Percentiles rank a stretch among this genome's conserved stretches.
Evolutionary conservation across 2,888 invertebrate species (phyloP).

Genomic region (Lasioglossum vierecki): DNA sequence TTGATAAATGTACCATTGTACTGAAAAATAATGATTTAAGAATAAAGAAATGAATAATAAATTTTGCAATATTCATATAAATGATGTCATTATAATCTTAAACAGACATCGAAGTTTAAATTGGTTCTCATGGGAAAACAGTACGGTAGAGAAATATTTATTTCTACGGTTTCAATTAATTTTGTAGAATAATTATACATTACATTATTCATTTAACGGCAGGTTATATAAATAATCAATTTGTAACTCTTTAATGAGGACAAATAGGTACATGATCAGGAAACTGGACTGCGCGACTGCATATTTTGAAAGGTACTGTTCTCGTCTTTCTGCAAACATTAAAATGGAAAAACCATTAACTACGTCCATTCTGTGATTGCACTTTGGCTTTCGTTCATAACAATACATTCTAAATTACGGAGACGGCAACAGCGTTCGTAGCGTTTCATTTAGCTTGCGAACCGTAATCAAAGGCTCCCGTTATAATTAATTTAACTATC

Average conservation of each 20-base stretch:
- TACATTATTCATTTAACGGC: background rate
- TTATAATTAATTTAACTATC: slow-evolving; percentile 32
- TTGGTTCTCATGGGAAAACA: too few species aligned
- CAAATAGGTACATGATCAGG: background rate
- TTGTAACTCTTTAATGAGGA: background rate
- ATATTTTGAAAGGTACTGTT: slow-evolving; percentile 19
- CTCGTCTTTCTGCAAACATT: background rate
- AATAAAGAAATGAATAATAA: too few species aligned
- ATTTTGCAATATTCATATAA: too few species aligned
- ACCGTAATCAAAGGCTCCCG: background rate
- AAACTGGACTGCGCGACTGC: slow-evolving; percentile 8
- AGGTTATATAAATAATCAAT: background rate
- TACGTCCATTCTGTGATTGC: background rate
- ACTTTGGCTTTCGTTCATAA: slow-evolving; percentile 24
- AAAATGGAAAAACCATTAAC: slow-evolving; percentile 13
- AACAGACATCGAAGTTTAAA: too few species aligned
- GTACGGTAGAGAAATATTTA: too few species aligned
- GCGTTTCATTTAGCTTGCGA: slow-evolving; percentile 10
- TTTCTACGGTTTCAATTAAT: too few species aligned
- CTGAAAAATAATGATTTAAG: too few species aligned
- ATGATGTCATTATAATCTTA: too few species aligned
- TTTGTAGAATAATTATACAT: background rate
- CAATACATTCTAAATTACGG: slow-evolving; percentile 22
- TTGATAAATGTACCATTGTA: too few species aligned
- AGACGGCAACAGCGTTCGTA: background rate